phyloP scores from a whole-genome alignment of 2,797 vertebrate genomes.

The Melanotaenia maccullochi region DNA sequence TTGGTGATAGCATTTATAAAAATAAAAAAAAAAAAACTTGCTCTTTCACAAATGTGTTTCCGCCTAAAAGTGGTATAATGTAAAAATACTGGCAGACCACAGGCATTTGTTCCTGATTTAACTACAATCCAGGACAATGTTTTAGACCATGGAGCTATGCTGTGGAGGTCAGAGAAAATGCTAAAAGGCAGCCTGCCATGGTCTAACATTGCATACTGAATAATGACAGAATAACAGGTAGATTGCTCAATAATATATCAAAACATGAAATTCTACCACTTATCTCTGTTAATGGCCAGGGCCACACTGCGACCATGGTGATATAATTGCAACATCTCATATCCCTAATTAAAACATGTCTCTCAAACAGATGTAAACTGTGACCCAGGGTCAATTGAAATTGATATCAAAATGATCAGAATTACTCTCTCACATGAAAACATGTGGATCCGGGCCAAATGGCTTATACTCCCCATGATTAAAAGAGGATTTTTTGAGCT shows the following conservation, averaged over 20 bases:
- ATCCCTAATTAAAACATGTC: slow-evolving; percentile 78
- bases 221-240: slow-evolving; percentile 58
- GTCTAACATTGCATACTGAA: slow-evolving; percentile 16
- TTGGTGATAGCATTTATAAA: slow-evolving; percentile 47
- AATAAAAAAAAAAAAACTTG: slow-evolving; percentile 5
- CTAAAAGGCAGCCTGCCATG: slow-evolving; percentile 22
- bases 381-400: slow-evolving; percentile 73
- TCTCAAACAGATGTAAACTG: slow-evolving; percentile 77
- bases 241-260: slow-evolving; percentile 55
- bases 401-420: slow-evolving; percentile 79
- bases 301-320: slow-evolving; percentile 44
- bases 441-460: slow-evolving; percentile 74
- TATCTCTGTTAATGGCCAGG: slow-evolving; percentile 63
- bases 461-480: slow-evolving; percentile 69
- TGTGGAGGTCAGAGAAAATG: slow-evolving; percentile 24
- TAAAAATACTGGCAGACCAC: slow-evolving; percentile 11
- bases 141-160: slow-evolving; percentile 10
- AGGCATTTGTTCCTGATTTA: slow-evolving; percentile 19
- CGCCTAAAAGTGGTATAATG: not conserved
- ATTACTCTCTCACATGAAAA: slow-evolving; percentile 69
- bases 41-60: slow-evolving; percentile 28
- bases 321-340: slow-evolving; percentile 74
- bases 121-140: slow-evolving; percentile 15
- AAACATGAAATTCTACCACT: slow-evolving; percentile 65
- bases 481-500: slow-evolving; percentile 79